A percentile compares a stretch with the other conserved stretches of the same genome.
Conservation (phyloP, 2,797 vertebrate genomes). For the Macrochelys suwanniensis region DNA sequence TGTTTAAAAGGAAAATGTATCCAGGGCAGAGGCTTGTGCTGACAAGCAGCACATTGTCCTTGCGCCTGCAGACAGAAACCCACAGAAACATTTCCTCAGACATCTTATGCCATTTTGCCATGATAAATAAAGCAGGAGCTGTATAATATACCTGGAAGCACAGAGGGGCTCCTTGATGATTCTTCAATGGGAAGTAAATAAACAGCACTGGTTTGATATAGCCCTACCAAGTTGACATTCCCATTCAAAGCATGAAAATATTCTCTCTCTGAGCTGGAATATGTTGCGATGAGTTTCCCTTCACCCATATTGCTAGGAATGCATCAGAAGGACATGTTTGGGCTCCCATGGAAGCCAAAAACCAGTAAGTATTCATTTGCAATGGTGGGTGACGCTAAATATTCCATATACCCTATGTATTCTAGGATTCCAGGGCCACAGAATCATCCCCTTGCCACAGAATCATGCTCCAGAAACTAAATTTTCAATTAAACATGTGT, state of each 20-base stretch:
- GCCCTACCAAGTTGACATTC: neutral
- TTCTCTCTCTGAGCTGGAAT: neutral
- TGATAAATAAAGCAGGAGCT: neutral
- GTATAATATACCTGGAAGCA: neutral
- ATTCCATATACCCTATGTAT: neutral
- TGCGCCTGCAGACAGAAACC: neutral
- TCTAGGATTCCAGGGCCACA: neutral
- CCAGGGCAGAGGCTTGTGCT: neutral
- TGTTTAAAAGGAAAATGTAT: neutral
- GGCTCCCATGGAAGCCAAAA: too few relatives aligned
- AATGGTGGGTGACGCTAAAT: neutral
- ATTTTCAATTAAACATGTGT: neutral
- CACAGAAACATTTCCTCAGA: neutral
- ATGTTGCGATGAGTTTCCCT: neutral
- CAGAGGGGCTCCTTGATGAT: neutral
- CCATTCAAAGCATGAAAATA: neutral
- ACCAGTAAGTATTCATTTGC: neutral
- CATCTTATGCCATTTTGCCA: neutral
- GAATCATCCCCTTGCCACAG: neutral
- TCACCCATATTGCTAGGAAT: neutral
- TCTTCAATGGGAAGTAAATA: neutral
- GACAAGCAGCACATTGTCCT: too few relatives aligned
- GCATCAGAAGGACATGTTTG: too few relatives aligned
- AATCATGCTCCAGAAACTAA: neutral
- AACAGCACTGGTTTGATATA: neutral